phyloP scores from a whole-genome alignment of 2,797 vertebrate genomes.

The Tadarida brasiliensis region DNA sequence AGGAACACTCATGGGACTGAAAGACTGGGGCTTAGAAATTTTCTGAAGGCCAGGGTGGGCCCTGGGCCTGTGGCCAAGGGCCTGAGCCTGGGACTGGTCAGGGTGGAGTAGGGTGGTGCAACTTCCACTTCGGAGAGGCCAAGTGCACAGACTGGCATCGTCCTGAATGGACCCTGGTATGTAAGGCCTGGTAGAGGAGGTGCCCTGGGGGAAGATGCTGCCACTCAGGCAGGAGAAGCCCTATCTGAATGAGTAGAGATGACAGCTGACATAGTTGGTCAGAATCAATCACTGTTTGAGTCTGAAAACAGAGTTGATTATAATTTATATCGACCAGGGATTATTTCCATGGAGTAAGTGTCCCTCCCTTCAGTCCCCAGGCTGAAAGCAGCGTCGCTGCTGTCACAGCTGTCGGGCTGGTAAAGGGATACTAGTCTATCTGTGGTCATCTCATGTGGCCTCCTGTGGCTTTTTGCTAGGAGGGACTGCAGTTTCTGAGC shows the following conservation, averaged over 20 bases:
- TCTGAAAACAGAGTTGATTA: slow-evolving; percentile 34
- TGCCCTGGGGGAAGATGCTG: neutral
- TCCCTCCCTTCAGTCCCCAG: neutral
- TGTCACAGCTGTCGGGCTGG: neutral
- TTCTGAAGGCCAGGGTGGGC: neutral
- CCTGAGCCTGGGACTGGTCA: neutral
- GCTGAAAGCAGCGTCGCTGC: neutral
- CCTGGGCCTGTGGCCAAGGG: neutral
- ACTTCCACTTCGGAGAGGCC: neutral
- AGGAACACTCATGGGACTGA: neutral
- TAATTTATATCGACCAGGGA: neutral
- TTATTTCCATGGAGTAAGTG: neutral
- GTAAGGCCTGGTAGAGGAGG: slow-evolving; percentile 72
- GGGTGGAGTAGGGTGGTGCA: too few species aligned
- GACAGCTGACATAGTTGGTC: neutral
- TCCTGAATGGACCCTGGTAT: neutral
- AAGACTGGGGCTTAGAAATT: neutral
- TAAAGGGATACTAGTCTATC: neutral
- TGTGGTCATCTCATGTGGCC: neutral
- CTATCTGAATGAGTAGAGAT: neutral
- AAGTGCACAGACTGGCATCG: neutral
- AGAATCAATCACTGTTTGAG: neutral
- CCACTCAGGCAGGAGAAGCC: neutral
- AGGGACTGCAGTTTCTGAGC: neutral
- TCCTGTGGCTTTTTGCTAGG: neutral